Base-by-base conservation (phyloP, 35 echinoderm and acorn worm genomes). In the Eucidaris tribuloides region DNA sequence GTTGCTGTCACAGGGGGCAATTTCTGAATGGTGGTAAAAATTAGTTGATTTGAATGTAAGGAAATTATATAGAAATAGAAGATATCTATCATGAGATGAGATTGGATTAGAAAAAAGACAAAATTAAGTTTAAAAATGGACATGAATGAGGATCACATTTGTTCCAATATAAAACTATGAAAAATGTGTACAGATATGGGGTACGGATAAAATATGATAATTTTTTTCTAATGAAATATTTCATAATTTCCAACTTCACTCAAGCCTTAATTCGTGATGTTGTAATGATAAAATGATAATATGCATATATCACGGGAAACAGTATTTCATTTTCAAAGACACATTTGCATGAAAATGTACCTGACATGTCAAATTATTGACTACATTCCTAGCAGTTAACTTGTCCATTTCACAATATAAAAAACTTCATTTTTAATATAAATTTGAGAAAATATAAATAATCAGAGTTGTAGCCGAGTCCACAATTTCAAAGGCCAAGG, bases 61-160 rank as follows among this genome's bases (percentile, higher is more conserved):
- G 37, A 71, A 5, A 71, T 71, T 11, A 38, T 13, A 66, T 29
- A 66, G 15, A 39, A 7, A 72, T n/a, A 38, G 14, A 72, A 34
- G 66, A 39, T 72, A 37, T 34, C n/a, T 72, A 35, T 72, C 29
- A 35, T 72, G 29, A 17, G 66, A 29, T 38, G 32, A 72, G 38
- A 40, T 4, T 38, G n/a, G n/a, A 5, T 72, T 38, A 1, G n/a
- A 32, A 43, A 3, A 40, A 74, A 28, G 19, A 6, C 61, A 84
- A 25, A 9, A 49, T 50, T 20, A 49, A 17, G 0, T 23, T 46
- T 76, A 30, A 11, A 29, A 46, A 25, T 1, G 15, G 4, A 29
- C 39, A 81, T 45, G 79, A 58, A 46, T 40, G 71, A 71, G 46
- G 28, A 90, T 77, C 36, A 84, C 31, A 78, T n/a, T n/a, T n/a